Base-by-base conservation (phyloP, 2,113 vertebrate species). In the Chaetorhynchus papuensis region DNA sequence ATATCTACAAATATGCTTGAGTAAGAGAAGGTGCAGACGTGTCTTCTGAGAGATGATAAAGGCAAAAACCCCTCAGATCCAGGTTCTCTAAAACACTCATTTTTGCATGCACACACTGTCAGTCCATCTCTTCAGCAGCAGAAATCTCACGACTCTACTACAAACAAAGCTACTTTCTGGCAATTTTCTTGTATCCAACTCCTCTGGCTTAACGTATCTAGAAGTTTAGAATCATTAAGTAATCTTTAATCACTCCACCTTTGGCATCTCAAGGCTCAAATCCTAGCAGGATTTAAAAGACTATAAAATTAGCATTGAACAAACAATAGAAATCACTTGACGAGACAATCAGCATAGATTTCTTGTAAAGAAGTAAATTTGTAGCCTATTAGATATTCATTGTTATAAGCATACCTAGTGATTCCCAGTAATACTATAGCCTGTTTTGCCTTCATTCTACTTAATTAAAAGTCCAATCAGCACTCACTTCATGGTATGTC, bases 291-390 rank as follows among this genome's bases (percentile, higher is more conserved):
- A 84, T 88, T 87, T 89, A 65, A 92, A 81, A 92, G 27, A 89
- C 95, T 86, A 66, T 80, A 60, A 94, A 96, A 91, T 87, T 95
- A 53, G 83, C 17, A 64, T 7, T 35, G 77, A 83, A 82, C 70
- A 95, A 91, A 75, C 9, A 90, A 63, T 90, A 66, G 76, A 93
- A 90, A 59, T 94, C 95, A 91, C 63, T 95, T 8, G 39, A 63
- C 30, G 49, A 96, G 80, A 75, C 68, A 95, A 54, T 71, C 65
- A 95, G 50, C 53, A 71, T 57, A 83, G 86, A 74, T 91, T 97
- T 92, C 76, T 92, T 86, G 83, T 61, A 95, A 96, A 93, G 77
- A 71, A 90, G 69, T 16, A 94, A 90, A 95, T 89, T 93, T 93
- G 47, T 83, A 92, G 14, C 45, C 19, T 87, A 89, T 88, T 91